These are phyloP conservation scores for Hetaerina titia DNA, from an alignment of 2,888 invertebrate species.

Conservation along the genomic window DNA sequence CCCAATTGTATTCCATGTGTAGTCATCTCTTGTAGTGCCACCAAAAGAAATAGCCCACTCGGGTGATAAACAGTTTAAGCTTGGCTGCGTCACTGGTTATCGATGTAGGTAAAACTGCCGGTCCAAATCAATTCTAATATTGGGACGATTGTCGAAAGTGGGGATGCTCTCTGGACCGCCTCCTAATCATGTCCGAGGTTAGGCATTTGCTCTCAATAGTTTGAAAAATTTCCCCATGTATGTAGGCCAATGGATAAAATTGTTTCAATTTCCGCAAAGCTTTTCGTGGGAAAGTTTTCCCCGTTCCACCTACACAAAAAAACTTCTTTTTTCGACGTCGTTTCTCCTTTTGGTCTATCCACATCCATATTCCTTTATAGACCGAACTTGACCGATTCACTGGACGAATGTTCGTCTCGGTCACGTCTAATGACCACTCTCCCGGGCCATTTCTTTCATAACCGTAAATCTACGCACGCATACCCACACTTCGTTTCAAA, in stretches of 20 bases:
- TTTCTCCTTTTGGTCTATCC: neutral
- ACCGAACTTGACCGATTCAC: neutral
- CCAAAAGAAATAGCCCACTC: too few relatives aligned
- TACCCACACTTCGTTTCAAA: neutral
- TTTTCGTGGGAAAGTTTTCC: neutral
- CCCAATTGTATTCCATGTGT: too few relatives aligned
- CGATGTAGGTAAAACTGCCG: too few relatives aligned
- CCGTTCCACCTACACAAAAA: neutral
- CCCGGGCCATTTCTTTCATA: neutral
- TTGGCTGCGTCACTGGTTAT: too few relatives aligned
- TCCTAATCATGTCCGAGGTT: neutral
- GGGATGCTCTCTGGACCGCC: neutral
- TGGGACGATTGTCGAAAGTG: neutral
- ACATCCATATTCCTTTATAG: neutral
- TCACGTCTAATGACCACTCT: neutral
- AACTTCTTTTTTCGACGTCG: neutral
- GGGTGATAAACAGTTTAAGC: too few relatives aligned
- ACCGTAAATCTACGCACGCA: neutral
- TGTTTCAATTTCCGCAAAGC: neutral
- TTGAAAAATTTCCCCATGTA: neutral
- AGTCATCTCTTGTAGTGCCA: too few relatives aligned
- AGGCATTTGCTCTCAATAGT: neutral
- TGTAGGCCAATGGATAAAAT: constrained; percentile 21
- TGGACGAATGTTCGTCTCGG: neutral
- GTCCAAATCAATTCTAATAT: too few relatives aligned